phyloP scores from a whole-genome alignment of 2,113 vertebrate species.

The Spilogale gracilis region DNA sequence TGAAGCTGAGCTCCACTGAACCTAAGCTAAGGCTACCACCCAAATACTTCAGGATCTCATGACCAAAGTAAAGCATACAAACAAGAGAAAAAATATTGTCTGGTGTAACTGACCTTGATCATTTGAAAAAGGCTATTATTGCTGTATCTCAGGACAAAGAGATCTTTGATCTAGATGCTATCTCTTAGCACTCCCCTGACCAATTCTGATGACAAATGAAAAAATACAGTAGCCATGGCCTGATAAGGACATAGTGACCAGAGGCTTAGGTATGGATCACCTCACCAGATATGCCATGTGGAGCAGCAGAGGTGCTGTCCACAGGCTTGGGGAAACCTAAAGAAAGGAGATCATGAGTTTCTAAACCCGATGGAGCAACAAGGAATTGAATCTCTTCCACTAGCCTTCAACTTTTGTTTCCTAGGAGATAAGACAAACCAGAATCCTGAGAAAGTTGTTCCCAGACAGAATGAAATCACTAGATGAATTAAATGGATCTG shows the following conservation, averaged over 20 bases:
- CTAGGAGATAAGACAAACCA: background rate
- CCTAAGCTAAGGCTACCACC: background rate
- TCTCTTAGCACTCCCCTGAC: no score
- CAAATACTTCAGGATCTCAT: background rate
- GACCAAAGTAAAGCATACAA: background rate
- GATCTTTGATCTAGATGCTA: no score
- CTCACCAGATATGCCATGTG: background rate
- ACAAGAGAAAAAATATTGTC: background rate
- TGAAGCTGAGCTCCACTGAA: background rate
- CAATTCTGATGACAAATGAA: background rate
- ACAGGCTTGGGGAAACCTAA: no score
- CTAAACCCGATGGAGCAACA: background rate
- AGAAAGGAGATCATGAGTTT: background rate
- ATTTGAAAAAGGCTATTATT: background rate
- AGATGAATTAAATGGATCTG: background rate
- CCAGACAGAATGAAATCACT: background rate
- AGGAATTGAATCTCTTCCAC: background rate
- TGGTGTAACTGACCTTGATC: background rate
- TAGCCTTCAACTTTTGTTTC: background rate
- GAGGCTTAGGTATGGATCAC: background rate
- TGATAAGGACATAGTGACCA: background rate
- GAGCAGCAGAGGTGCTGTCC: background rate
- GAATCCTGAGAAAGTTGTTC: background rate
- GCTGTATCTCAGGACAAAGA: no score
- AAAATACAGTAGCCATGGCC: background rate